phyloP scores from a whole-genome alignment of 2,888 invertebrate species.

The Drosophila parthenogenetica region DNA sequence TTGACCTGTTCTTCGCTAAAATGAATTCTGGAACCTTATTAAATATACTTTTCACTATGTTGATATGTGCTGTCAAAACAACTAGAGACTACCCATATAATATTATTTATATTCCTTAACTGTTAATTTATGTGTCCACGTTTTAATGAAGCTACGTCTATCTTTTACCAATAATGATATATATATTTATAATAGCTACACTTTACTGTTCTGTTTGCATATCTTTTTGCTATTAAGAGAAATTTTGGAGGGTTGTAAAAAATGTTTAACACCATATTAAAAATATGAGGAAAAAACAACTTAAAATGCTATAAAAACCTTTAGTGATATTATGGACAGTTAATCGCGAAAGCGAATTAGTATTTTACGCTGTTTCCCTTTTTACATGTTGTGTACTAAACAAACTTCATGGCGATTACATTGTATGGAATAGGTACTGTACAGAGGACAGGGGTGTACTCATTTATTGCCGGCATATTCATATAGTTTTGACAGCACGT shows the following conservation, averaged over 20 bases:
- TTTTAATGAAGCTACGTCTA: too few relatives aligned
- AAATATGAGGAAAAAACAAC: constrained; percentile 20
- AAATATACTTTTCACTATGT: too few relatives aligned
- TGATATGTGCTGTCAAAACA: too few relatives aligned
- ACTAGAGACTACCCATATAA: too few relatives aligned
- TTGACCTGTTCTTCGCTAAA: too few relatives aligned
- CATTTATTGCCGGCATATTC: constrained; percentile 58
- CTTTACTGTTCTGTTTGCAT: neutral
- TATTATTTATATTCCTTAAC: too few relatives aligned
- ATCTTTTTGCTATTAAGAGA: constrained; percentile 4
- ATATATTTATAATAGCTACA: too few relatives aligned
- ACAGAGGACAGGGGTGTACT: constrained; percentile 6
- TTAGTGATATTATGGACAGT: constrained; percentile 11
- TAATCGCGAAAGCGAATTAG: constrained; percentile 20
- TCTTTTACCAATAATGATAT: too few relatives aligned
- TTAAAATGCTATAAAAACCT: constrained; percentile 28
- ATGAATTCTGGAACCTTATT: too few relatives aligned
- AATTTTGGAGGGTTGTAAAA: constrained; percentile 26
- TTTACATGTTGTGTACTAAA: constrained; percentile 13
- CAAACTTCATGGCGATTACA: constrained; percentile 28
- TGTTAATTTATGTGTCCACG: too few relatives aligned
- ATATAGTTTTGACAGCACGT: constrained; percentile 68
- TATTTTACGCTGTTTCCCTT: constrained; percentile 23
- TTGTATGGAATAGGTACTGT: neutral
- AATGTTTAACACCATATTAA: constrained; percentile 45